phyloP scores from a whole-genome alignment of 2,888 invertebrate species.

The Callosobruchus maculatus region DNA sequence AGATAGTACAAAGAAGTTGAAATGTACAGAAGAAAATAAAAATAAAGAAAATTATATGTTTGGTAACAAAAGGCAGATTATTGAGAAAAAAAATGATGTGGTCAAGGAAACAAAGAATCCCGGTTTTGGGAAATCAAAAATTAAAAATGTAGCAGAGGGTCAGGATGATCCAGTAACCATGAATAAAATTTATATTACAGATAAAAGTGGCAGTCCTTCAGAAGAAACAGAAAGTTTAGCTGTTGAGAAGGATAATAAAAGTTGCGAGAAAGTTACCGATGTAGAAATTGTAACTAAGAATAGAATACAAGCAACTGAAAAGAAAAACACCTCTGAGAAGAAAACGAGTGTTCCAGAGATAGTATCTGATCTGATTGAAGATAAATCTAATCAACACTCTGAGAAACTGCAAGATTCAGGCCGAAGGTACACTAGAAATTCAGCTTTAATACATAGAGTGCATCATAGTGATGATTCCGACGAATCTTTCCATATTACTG shows the following conservation, averaged over 20 bases:
- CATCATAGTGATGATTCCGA: constrained; percentile 32
- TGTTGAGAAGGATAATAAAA: background rate
- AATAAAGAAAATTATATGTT: background rate
- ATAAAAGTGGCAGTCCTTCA: background rate
- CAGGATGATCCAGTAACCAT: background rate
- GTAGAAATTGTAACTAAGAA: constrained; percentile 18
- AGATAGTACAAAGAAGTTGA: background rate
- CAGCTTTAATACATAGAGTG: constrained; percentile 1
- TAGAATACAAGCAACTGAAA: constrained; percentile 6
- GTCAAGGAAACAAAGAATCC: background rate
- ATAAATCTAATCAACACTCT: background rate
- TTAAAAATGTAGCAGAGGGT: background rate
- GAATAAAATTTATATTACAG: background rate
- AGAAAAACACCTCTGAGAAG: background rate
- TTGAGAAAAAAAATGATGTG: background rate
- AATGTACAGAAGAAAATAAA: background rate
- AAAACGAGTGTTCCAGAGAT: background rate
- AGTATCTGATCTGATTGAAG: background rate
- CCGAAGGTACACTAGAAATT: constrained; percentile 27
- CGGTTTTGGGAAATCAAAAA: background rate
- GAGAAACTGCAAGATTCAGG: constrained; percentile 9
- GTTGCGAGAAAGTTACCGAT: constrained; percentile 2
- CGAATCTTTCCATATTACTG: constrained; percentile 31
- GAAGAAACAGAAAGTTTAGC: background rate
- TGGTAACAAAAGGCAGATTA: background rate